Base-by-base conservation (phyloP, 2,113 vertebrate species). In the Pachyramphus minor region DNA sequence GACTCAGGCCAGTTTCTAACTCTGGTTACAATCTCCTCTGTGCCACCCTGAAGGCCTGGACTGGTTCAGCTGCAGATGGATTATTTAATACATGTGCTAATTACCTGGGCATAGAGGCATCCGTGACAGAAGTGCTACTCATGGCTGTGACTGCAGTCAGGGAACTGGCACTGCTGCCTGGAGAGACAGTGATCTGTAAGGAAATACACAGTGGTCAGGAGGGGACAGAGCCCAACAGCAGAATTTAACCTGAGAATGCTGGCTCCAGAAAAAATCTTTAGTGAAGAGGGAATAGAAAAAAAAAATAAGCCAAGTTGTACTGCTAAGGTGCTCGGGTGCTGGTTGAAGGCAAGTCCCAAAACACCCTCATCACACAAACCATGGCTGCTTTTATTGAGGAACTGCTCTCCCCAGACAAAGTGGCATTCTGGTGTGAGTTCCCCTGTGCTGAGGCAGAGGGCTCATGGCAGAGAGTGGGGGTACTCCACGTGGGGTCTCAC, bases 91-190 rank as follows among this genome's bases (percentile, higher is more conserved):
- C 20, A 25, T 6, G 31, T 14, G 25, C n/a, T 55, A 27, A 93
- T 96, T 93, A 99, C 99, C 99, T 99, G 96, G 98, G 81, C 89
- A 98, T 84, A 52, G 97, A 96, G 3, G 98, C 63, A 33, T 98
- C 98, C 0, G 98, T 98, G 84, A 98, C 98, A 5, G 99, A 99
- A 93, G 98, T 97, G 95, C 98, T 99, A 89, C 98, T 99, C 95
- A 99, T 98, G 27, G 98, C 98, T 10, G 99, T 99, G 59, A 99
- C 98, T 23, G 99, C 98, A 60, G 99, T 99, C 74, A 99, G 98
- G 88, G 99, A 99, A 95, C 98, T 99, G 76, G 98, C 98, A 25
- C 98, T 98, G 92, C 98, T 99, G 71, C 99, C 98, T 5, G 99
- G 98, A 67, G 99, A 99, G 2, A 98, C 98, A 14, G 98, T 93